Evolutionary conservation across 1,140 invertebrate genomes (phyloP).

Genomic region (Oedothorax gibbosus): DNA sequence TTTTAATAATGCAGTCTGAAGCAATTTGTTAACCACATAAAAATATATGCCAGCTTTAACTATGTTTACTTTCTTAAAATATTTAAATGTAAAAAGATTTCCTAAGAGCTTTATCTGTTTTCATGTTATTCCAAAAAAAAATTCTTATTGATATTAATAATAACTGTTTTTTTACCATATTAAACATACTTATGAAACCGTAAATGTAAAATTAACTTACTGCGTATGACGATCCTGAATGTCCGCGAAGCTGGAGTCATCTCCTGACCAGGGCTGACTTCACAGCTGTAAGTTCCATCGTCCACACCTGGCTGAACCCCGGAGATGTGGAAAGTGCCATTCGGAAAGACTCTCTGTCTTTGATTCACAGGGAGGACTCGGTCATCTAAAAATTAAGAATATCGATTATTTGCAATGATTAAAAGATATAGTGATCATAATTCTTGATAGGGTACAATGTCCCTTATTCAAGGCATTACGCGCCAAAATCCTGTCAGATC

Average conservation of each 20-base stretch:
- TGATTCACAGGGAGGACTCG: conserved; percentile 72
- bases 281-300: conserved; percentile 71
- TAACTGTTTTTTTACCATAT: too few species aligned
- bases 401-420: neutral
- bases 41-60: too few species aligned
- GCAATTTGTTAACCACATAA: too few species aligned
- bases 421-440: neutral
- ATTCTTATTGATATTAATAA: too few species aligned
- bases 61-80: too few species aligned
- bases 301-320: conserved; percentile 72
- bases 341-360: conserved; percentile 69
- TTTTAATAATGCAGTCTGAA: too few species aligned
- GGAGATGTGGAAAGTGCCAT: conserved; percentile 80
- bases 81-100: too few species aligned
- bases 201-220: conserved; percentile 21
- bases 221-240: conserved; percentile 48
- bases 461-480: neutral
- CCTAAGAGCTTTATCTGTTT: too few species aligned
- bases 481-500: neutral
- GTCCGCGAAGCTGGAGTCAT: conserved; percentile 38
- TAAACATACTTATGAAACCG: too few species aligned
- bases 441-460: neutral
- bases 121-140: too few species aligned
- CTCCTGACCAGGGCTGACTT: conserved; percentile 42
- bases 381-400: conserved; percentile 23